Percentiles rank a stretch among this genome's conserved stretches.
Conservation (phyloP, 1,140 invertebrate species). For the Phthorimaea operculella region DNA sequence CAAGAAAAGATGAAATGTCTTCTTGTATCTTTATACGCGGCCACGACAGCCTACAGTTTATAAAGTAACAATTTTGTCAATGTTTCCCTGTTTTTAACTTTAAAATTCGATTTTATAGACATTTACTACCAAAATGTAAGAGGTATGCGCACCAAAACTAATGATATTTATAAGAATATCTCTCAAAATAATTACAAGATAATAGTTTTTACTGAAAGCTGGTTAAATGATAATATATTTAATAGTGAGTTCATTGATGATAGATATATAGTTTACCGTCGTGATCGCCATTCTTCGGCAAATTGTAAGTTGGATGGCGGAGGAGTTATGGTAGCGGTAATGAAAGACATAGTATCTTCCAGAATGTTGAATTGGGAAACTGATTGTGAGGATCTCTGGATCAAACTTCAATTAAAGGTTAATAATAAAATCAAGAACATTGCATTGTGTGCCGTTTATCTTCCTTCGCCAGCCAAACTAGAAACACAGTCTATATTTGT, state of each 20-base stretch:
- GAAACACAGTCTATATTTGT: neutral
- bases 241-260: slow-evolving; percentile 1
- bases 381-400: slow-evolving; percentile 2
- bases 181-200: too few species aligned
- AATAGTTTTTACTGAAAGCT: too few species aligned
- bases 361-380: neutral
- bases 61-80: too few species aligned
- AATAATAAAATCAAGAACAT: neutral
- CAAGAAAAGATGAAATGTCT: too few species aligned
- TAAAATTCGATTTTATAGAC: too few species aligned
- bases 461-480: slow-evolving; percentile 1
- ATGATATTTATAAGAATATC: too few species aligned
- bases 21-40: too few species aligned
- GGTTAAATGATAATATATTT: too few species aligned
- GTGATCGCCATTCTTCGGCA: neutral
- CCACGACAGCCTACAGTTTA: too few species aligned
- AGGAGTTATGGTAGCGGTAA: neutral
- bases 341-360: neutral
- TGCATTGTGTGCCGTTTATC: neutral
- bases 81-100: too few species aligned
- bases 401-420: neutral
- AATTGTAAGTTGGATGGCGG: slow-evolving; percentile 5
- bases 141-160: too few species aligned
- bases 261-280: slow-evolving; percentile 5
- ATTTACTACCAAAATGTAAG: too few species aligned